Evolutionary conservation across 2,797 vertebrate genomes (phyloP), one percentile per base, ranked within the genome.

Genomic region (Scolopax rusticola): DNA sequence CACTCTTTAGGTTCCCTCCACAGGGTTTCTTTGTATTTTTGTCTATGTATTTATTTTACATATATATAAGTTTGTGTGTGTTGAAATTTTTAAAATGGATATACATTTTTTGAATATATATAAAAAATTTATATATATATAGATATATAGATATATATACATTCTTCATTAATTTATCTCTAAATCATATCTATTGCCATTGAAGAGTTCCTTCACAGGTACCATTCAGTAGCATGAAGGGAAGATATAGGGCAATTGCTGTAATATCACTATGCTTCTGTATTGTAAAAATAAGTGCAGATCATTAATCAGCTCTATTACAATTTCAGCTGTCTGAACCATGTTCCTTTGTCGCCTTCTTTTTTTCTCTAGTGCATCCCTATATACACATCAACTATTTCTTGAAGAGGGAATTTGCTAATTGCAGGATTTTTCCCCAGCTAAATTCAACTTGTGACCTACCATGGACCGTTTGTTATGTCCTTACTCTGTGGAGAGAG

Each of bases 371-470:
- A 65, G 15, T 40, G 6, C 38, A 79, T 50, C 41, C 30, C 32
- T 67, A 36, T 13, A 79, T 45, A 65, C 21, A 47, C 30, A 43
- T 15, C 45, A 61, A 71, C 68, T 71, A 47, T 57, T 86, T 59
- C n/a, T 61, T 14, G 4, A 78, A 64, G 57, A 77, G 32, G 23
- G 48, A 83, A 80, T 87, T 83, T 91, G 41, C 71, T 96, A 90
- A 95, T 88, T 87, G 53, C 33, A 92, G 47, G 48, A 51, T 67
- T 94, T 70, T 86, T 83, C 48, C 28, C 41, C 64, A 61, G 77
- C 47, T 87, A 60, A 93, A 91, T 50, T 77, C 75, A 24, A 45
- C 82, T 65, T 64, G 86, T 92, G 86, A 90, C 50, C 88, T 71
- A 30, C 23, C 19, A 2, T 0, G 0, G 90, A 64, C 54, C 68